Evolutionary conservation across 2,113 vertebrate genomes (phyloP).

Genomic region (Hippocampus comes): DNA sequence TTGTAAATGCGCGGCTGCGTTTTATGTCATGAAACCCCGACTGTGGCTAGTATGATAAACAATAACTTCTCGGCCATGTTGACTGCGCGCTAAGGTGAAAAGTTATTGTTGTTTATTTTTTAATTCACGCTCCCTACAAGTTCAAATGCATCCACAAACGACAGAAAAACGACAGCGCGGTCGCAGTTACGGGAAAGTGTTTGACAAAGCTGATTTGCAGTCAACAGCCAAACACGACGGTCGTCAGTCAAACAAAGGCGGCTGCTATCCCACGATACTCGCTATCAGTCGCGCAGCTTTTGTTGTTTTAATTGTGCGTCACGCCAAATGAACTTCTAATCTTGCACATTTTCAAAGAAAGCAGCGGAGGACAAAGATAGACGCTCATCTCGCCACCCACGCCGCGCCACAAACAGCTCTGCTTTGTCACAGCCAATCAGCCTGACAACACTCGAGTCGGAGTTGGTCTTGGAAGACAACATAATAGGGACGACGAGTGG

Average conservation of each 20-base stretch:
- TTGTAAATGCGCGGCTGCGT: too few relatives aligned
- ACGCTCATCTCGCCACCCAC: slow-evolving; percentile 9
- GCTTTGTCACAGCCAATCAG: slow-evolving; percentile 5
- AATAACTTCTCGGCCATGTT: too few relatives aligned
- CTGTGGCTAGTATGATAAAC: background rate
- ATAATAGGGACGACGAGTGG: slow-evolving; percentile 8
- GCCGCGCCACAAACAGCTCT: background rate
- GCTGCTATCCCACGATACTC: background rate
- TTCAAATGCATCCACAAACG: background rate
- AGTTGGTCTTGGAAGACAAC: slow-evolving; percentile 2
- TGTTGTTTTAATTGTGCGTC: background rate
- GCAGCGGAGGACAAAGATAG: background rate
- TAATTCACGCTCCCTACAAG: too few relatives aligned
- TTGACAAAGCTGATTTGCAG: background rate
- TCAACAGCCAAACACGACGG: background rate
- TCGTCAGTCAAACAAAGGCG: background rate
- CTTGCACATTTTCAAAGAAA: background rate
- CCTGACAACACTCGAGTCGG: background rate
- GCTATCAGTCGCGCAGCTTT: background rate
- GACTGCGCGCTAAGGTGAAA: too few relatives aligned
- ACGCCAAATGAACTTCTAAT: background rate
- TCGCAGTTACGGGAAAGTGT: background rate
- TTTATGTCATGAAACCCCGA: too few relatives aligned
- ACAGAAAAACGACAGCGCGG: background rate
- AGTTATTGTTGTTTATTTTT: too few relatives aligned